Percentiles rank a stretch among this genome's conserved stretches.
Conservation (phyloP, 2,888 invertebrate species). For the Branchellion lobata region DNA sequence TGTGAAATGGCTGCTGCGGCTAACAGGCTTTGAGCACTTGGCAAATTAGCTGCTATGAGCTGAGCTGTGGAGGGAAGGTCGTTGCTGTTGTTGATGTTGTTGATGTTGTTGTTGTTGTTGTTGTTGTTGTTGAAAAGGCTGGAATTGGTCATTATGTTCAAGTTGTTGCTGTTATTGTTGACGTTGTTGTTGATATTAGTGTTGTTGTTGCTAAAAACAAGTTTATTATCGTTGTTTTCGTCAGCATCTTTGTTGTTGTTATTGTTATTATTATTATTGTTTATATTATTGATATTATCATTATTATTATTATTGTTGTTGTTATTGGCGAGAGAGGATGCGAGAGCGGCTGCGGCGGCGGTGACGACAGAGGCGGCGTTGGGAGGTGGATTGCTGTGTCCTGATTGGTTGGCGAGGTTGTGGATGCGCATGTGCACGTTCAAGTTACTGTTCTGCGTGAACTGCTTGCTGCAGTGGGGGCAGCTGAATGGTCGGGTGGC, state of each 20-base stretch:
- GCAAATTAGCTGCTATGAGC: constrained; percentile 30
- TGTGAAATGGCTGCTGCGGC: constrained; percentile 30
- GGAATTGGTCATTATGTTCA: too few relatives aligned
- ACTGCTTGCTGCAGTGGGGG: constrained; percentile 42
- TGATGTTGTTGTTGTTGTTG: not conserved
- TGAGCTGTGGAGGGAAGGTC: constrained; percentile 31
- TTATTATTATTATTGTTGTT: not conserved
- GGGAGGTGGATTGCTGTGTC: constrained; percentile 6
- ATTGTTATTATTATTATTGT: not conserved
- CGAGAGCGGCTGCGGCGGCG: constrained; percentile 31
- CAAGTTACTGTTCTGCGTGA: constrained; percentile 41
- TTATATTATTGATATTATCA: not conserved
- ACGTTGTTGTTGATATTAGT: not conserved
- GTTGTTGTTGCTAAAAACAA: not conserved
- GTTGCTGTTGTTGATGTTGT: constrained; percentile 1
- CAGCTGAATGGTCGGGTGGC: constrained; percentile 39
- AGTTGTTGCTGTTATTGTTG: not conserved
- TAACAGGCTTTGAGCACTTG: constrained; percentile 25
- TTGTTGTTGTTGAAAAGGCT: constrained; percentile 1
- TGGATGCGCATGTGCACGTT: constrained; percentile 41
- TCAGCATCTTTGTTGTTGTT: not conserved
- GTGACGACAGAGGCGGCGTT: constrained; percentile 34
- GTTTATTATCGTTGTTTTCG: not conserved
- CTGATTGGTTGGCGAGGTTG: constrained; percentile 32
- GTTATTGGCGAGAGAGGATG: constrained; percentile 35